phyloP scores from a whole-genome alignment of 2,113 vertebrate species.

The Puffinus mauretanicus region DNA sequence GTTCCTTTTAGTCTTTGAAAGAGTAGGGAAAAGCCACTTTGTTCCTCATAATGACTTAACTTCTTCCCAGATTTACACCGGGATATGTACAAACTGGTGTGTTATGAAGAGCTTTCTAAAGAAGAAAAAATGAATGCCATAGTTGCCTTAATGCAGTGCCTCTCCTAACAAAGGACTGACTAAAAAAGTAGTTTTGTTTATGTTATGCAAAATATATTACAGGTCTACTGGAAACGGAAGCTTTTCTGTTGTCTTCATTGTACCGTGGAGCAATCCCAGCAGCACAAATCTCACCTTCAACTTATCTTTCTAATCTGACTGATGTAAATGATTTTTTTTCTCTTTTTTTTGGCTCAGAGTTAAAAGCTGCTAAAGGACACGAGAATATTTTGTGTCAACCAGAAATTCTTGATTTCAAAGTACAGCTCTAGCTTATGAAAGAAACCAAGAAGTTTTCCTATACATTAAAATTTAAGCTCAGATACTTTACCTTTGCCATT shows the following conservation, averaged over 20 bases:
- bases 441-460: background rate
- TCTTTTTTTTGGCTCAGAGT: background rate
- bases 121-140: background rate
- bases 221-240: background rate
- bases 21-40: background rate
- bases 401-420: conserved; percentile 24
- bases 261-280: background rate
- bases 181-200: background rate
- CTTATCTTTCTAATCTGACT: background rate
- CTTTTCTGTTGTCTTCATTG: background rate
- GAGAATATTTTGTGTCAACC: background rate
- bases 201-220: background rate
- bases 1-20: background rate
- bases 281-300: background rate
- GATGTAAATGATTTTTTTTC: background rate
- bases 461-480: background rate
- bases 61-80: background rate
- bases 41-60: background rate
- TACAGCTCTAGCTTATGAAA: background rate
- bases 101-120: background rate
- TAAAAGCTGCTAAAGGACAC: background rate
- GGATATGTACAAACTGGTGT: background rate
- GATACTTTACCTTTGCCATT: background rate
- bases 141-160: background rate
- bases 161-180: background rate